phyloP scores from a whole-genome alignment of 2,797 vertebrate species.

The Coilia nasus region DNA sequence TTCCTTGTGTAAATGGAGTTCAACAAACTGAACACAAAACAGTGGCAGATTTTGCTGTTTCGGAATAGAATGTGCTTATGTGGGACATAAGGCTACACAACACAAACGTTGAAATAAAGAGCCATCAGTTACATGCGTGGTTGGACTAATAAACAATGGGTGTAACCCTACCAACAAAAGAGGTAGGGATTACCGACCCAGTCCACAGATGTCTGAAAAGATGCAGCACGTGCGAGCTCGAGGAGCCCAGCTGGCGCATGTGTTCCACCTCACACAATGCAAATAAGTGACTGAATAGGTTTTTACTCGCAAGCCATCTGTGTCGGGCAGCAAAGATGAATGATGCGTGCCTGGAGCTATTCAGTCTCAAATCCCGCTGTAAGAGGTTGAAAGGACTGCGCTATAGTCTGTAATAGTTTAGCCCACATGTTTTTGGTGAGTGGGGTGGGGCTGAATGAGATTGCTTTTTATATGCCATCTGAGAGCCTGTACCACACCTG shows the following conservation, averaged over 20 bases:
- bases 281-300: constrained; percentile 24
- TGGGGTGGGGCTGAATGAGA: no score
- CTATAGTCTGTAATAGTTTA: background rate
- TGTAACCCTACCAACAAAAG: constrained; percentile 61
- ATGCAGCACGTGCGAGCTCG: background rate
- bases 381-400: background rate
- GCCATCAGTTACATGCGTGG: constrained; percentile 14
- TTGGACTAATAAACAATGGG: constrained; percentile 39
- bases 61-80: background rate
- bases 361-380: background rate
- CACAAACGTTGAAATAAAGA: background rate
- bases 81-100: background rate
- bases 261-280: constrained; percentile 26
- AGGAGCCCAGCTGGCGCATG: constrained; percentile 29
- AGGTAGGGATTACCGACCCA: constrained; percentile 41
- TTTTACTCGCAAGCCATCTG: constrained; percentile 29
- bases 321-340: constrained; percentile 11
- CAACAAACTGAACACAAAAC: background rate
- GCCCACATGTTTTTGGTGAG: background rate
- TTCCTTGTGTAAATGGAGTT: background rate
- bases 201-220: constrained; percentile 58
- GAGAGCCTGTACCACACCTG: no score
- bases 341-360: background rate
- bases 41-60: background rate
- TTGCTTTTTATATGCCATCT: no score